Percentiles rank a stretch among this genome's conserved stretches.
phyloP scores from a whole-genome alignment of 1,140 invertebrate genomes.

The Penaeus chinensis region DNA sequence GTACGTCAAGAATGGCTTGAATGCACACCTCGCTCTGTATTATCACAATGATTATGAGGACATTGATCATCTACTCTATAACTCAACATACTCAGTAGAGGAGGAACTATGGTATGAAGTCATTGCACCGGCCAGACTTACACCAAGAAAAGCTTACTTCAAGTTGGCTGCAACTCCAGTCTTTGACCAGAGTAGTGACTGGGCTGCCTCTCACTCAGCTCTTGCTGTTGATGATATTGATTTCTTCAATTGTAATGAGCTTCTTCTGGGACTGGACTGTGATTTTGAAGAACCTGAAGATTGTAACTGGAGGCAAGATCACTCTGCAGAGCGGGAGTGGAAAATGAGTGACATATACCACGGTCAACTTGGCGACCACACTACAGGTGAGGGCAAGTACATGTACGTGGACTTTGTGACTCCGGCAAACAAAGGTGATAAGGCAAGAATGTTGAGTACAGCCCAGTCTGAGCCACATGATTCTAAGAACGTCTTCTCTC shows the following conservation, averaged over 20 bases:
- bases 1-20: slow-evolving; percentile 19
- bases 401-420: slow-evolving; percentile 24
- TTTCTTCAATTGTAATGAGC: slow-evolving; percentile 51
- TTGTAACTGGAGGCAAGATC: slow-evolving; percentile 44
- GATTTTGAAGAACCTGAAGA: slow-evolving; percentile 34
- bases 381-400: slow-evolving; percentile 19
- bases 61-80: slow-evolving; percentile 27
- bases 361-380: slow-evolving; percentile 25
- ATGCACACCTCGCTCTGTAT: slow-evolving; percentile 40
- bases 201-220: slow-evolving; percentile 40
- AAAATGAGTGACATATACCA: neutral
- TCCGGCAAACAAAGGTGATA: slow-evolving; percentile 13
- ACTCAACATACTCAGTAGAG: neutral
- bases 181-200: slow-evolving; percentile 35
- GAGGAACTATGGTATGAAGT: slow-evolving; percentile 46
- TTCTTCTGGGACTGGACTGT: slow-evolving; percentile 20
- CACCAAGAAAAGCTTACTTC: slow-evolving; percentile 25
- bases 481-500: slow-evolving; percentile 30
- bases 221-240: slow-evolving; percentile 50
- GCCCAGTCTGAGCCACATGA: slow-evolving; percentile 32
- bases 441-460: slow-evolving; percentile 49
- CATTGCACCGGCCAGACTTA: slow-evolving; percentile 25
- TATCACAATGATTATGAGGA: slow-evolving; percentile 3
- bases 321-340: slow-evolving; percentile 31
- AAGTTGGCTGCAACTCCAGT: slow-evolving; percentile 31